Conservation (phyloP, 1,140 invertebrate species). For the fruit fly (Drosophila melanogaster) region Release_6_plus_ISO1_MT NT_037436.4:14226501-14227000, state of each 20-base stretch:
- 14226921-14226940: background rate
- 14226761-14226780: background rate
- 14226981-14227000: background rate
- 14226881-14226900: background rate
- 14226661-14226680: slow-evolving; percentile 9
- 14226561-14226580: slow-evolving; percentile 60
- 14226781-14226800: background rate
- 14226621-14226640: slow-evolving; percentile 13
- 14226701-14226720: slow-evolving; percentile 55
- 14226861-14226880: too few relatives aligned
- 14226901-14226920: background rate
- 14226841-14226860: too few relatives aligned
- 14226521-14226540: slow-evolving; percentile 15
- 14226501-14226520: slow-evolving; percentile 26
- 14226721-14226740: slow-evolving; percentile 64
- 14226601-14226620: slow-evolving; percentile 53
- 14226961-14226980: too few relatives aligned
- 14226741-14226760: background rate
- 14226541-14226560: slow-evolving; percentile 62
- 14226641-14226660: slow-evolving; percentile 8
- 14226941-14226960: too few relatives aligned
- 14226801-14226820: too few relatives aligned
- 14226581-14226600: slow-evolving; percentile 49
- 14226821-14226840: too few relatives aligned
- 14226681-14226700: slow-evolving; percentile 11